A percentile compares a stretch with the other conserved stretches of the same genome.
These are phyloP conservation scores for Nanorana parkeri DNA, from an alignment of 2,113 vertebrate species.

Conservation along the genomic window DNA sequence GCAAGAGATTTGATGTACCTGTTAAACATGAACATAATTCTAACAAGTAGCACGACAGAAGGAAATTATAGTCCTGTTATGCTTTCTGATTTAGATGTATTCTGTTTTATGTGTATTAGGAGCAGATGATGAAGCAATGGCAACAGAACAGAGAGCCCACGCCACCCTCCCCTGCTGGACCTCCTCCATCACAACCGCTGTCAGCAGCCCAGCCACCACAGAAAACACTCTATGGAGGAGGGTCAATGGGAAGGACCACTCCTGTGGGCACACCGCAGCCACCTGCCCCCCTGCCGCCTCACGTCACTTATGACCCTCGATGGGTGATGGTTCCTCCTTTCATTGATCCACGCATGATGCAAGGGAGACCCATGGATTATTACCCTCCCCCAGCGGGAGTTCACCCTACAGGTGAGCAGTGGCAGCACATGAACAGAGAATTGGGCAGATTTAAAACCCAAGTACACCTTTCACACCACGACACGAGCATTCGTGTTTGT, in stretches of 20 bases:
- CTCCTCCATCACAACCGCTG: conserved; percentile 70
- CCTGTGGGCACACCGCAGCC: conserved; percentile 9
- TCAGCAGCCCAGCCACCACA: conserved; percentile 66
- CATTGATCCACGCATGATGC: conserved; percentile 91
- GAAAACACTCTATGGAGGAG: conserved; percentile 76
- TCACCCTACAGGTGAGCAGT: conserved; percentile 82
- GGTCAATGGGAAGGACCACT: conserved; percentile 76
- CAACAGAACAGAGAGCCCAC: conserved; percentile 72
- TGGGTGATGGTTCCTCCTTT: conserved; percentile 94
- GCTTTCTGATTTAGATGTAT: not conserved
- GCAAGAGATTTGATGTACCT: too few species aligned
- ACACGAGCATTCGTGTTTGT: too few species aligned
- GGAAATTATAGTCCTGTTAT: not conserved
- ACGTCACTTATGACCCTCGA: conserved; percentile 91
- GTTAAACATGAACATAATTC: too few species aligned
- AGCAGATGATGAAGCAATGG: conserved; percentile 84
- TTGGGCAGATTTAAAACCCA: too few species aligned
- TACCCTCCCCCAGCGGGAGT: conserved; percentile 83
- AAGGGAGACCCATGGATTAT: conserved; percentile 87
- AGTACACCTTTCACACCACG: too few species aligned
- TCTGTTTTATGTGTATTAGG: conserved; percentile 66
- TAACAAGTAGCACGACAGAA: too few species aligned
- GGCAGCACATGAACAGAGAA: too few species aligned
- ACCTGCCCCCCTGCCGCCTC: conserved; percentile 75
- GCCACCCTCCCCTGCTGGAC: conserved; percentile 59